Conservation (phyloP, 2,888 invertebrate species). For the Amphipyra tragopoginis region DNA sequence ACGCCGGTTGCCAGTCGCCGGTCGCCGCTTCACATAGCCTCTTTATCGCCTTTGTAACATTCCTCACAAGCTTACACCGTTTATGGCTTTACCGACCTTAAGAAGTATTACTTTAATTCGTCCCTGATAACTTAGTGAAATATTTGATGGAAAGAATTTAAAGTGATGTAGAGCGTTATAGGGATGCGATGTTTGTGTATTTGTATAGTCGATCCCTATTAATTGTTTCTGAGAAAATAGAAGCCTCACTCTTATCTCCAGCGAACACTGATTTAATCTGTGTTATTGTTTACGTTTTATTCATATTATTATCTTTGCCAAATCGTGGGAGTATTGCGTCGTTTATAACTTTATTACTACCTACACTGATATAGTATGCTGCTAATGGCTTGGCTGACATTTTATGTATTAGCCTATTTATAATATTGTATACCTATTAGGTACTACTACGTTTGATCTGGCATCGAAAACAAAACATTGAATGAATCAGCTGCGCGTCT, state of each 20-base stretch:
- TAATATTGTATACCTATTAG: slow-evolving; percentile 5
- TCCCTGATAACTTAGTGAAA: slow-evolving; percentile 39
- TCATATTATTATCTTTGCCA: slow-evolving; percentile 17
- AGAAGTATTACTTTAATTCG: slow-evolving; percentile 49
- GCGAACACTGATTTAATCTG: slow-evolving; percentile 9
- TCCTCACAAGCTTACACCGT: slow-evolving; percentile 55
- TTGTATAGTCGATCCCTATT: slow-evolving; percentile 9
- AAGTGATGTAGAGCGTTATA: slow-evolving; percentile 30
- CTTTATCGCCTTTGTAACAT: slow-evolving; percentile 58
- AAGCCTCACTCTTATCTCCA: slow-evolving; percentile 17
- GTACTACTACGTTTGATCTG: slow-evolving; percentile 12
- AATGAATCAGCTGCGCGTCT: slow-evolving; percentile 34
- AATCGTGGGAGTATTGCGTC: slow-evolving; percentile 41
- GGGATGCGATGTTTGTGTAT: slow-evolving; percentile 12
- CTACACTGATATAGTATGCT: slow-evolving; percentile 6
- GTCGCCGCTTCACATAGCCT: slow-evolving; percentile 45
- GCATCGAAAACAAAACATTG: slow-evolving; percentile 31
- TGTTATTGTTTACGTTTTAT: slow-evolving; percentile 35
- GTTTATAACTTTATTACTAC: slow-evolving; percentile 18
- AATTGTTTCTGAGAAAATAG: slow-evolving; percentile 15
- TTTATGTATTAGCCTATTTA: slow-evolving; percentile 25
- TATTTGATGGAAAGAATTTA: slow-evolving; percentile 37
- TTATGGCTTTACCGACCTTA: slow-evolving; percentile 51
- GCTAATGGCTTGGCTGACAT: slow-evolving; percentile 11
- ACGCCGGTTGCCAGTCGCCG: slow-evolving; percentile 45